Base-by-base conservation (phyloP, 1,140 invertebrate genomes). In the Plutomurus gul region DNA sequence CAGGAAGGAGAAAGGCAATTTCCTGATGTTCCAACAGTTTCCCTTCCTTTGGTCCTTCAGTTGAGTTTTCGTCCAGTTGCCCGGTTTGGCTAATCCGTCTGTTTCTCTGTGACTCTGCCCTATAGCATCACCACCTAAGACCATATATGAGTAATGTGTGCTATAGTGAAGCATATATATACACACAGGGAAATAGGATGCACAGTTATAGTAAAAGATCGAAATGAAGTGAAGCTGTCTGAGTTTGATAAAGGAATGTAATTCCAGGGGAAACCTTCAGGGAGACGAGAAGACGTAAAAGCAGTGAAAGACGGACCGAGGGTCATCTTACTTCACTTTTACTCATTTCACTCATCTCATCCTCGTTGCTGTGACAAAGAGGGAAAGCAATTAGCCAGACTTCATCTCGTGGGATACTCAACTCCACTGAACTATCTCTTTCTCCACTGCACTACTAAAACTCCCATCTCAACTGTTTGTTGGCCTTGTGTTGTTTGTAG, bases 231-330 rank as follows among this genome's bases (percentile, higher is more conserved):
- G 36, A 30, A 65, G 56, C 56, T 65, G 56, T 65, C 56, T 25
- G 56, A 65, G 56, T 65, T 65, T 65, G 56, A 65, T 65, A 65
- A 65, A 65, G 56, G 56, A 65, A 65, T 65, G 56, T 65, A 65
- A 65, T 65, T 65, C 27, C 56, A 65, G 27, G 13, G 56, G 56
- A 65, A 65, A 3, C 13, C 56, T 65, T 33, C 56, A 65, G 56
- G 56, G 56, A 65, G 56, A 65, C 47, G 46, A 65, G 27, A n/a
- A 30, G 33, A 60, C 51, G 51, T 60, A 65, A 65, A 65, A 30
- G 56, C 36, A 65, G 36, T 25, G 36, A 65, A 36, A 30, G 56
- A 30, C 27, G 20, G 47, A 51, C 47, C 18, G 30, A 65, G 56
- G 56, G 56, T 65, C 56, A 65, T 65, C 56, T 65, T 65, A n/a